phyloP scores from a whole-genome alignment of 2,797 vertebrate genomes.

The Malurus leucopterus region DNA sequence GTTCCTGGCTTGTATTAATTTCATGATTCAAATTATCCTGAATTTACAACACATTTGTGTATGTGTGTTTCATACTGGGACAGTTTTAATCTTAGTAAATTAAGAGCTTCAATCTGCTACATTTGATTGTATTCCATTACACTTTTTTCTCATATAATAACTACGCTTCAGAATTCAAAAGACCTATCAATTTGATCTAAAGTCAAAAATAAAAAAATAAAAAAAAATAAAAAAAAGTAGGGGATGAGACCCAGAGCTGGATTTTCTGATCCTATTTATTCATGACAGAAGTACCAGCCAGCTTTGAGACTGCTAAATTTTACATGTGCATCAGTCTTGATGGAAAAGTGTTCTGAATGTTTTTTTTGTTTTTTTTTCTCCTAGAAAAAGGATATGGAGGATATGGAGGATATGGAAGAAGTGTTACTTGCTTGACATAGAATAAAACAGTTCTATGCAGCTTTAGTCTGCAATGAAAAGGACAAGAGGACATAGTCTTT shows the following conservation, averaged over 20 bases:
- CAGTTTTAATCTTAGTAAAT: constrained; percentile 39
- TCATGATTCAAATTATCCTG: constrained; percentile 47
- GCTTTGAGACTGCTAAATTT: neutral
- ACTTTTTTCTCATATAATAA: constrained; percentile 31
- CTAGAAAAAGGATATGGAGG: neutral
- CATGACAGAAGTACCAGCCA: neutral
- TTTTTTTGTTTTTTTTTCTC: neutral
- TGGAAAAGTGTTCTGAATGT: neutral
- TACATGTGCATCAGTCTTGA: neutral
- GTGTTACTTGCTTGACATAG: neutral
- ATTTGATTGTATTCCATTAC: constrained; percentile 9
- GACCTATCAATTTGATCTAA: neutral
- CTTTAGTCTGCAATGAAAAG: neutral
- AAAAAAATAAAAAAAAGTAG: neutral
- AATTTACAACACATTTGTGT: constrained; percentile 50
- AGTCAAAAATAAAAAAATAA: neutral
- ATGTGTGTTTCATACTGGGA: constrained; percentile 33
- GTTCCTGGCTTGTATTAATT: constrained; percentile 33
- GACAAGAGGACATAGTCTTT: rapidly evolving
- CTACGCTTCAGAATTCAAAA: constrained; percentile 15
- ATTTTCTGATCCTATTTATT: constrained; percentile 1
- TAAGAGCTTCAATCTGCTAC: constrained; percentile 40
- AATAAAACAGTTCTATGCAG: neutral
- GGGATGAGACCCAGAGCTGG: neutral
- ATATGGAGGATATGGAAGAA: neutral